A percentile compares a stretch with the other conserved stretches of the same genome.
Conservation (phyloP, 2,888 invertebrate species). For the Camptogramma bilineatum region DNA sequence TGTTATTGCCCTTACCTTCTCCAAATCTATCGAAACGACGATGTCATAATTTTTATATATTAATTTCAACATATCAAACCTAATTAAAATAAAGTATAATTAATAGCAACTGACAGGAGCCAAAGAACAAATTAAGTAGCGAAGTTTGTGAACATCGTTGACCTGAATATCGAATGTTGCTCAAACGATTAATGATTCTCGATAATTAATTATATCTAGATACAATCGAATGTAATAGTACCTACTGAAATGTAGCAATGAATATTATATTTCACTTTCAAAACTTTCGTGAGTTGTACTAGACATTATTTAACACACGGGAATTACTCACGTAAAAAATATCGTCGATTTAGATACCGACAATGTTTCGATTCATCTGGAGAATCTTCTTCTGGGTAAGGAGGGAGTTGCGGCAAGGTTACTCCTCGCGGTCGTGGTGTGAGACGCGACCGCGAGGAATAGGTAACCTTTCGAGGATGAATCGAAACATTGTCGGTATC, state of each 20-base stretch:
- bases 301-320: too few relatives aligned
- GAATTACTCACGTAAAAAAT: too few relatives aligned
- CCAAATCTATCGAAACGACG: not conserved
- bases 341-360: too few relatives aligned
- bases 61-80: conserved; percentile 45
- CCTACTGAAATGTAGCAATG: conserved; percentile 1
- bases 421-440: too few relatives aligned
- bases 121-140: conserved; percentile 59
- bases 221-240: conserved; percentile 40
- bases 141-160: conserved; percentile 68
- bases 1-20: not conserved
- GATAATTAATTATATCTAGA: conserved; percentile 65
- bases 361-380: too few relatives aligned
- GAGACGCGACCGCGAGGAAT: too few relatives aligned
- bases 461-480: too few relatives aligned
- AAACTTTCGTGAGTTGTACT: too few relatives aligned
- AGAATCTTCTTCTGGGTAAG: too few relatives aligned
- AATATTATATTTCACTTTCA: not conserved
- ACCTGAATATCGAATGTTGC: conserved; percentile 64
- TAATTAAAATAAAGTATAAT: conserved; percentile 60
- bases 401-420: too few relatives aligned
- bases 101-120: conserved; percentile 55
- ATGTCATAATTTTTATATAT: conserved; percentile 41
- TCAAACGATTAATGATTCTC: conserved; percentile 62
- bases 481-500: too few relatives aligned